Conservation (phyloP, 1,140 invertebrate species). For the Aphidius gifuensis region DNA sequence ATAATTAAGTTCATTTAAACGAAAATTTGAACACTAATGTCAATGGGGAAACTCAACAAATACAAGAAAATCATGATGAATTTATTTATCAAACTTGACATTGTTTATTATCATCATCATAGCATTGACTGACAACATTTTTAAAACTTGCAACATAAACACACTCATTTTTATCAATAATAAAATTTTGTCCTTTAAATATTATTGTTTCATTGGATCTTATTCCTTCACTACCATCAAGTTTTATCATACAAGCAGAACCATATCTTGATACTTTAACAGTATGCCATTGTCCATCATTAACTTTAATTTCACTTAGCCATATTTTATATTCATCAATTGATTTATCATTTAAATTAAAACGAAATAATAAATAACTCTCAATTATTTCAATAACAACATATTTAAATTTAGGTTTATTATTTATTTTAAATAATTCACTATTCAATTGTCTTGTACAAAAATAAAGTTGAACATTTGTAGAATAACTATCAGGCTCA, state of each 20-base stretch:
- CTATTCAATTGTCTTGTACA: slow-evolving; percentile 89
- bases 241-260: slow-evolving; percentile 86
- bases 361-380: slow-evolving; percentile 83
- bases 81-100: no score
- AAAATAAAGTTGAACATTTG: slow-evolving; percentile 88
- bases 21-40: no score
- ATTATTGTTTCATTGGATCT: slow-evolving; percentile 94
- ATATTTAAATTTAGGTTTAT: slow-evolving; percentile 93
- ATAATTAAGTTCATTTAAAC: no score
- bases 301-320: slow-evolving; percentile 85
- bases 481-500: slow-evolving; percentile 87
- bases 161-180: slow-evolving; percentile 91
- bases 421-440: slow-evolving; percentile 86
- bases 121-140: no score
- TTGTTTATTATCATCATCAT: no score
- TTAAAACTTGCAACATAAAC: slow-evolving; percentile 81
- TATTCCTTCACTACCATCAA: slow-evolving; percentile 93
- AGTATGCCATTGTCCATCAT: slow-evolving; percentile 97
- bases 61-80: no score
- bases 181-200: slow-evolving; percentile 84
- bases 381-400: slow-evolving; percentile 73
- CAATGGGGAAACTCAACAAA: no score
- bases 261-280: slow-evolving; percentile 86
- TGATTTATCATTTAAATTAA: slow-evolving; percentile 86
- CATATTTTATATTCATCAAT: slow-evolving; percentile 88